Conservation (phyloP, 2,113 vertebrate genomes). For the Emydocephalus ijimae region DNA sequence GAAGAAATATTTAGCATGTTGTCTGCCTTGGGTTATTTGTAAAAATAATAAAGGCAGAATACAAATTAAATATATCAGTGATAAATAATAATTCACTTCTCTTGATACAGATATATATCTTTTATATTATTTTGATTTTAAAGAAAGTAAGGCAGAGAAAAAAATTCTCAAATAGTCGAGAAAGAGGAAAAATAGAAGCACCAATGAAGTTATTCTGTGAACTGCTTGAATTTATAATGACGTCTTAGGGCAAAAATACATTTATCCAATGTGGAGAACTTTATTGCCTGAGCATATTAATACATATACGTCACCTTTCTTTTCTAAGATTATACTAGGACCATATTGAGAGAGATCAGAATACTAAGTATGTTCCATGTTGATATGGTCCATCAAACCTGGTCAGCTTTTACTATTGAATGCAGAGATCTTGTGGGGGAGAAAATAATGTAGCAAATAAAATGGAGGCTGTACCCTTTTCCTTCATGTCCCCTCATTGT, state of each 20-base stretch:
- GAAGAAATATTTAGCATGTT: background rate
- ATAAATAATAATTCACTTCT: slow-evolving; percentile 18
- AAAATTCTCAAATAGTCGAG: slow-evolving; percentile 36
- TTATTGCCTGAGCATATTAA: background rate
- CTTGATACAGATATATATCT: slow-evolving; percentile 7
- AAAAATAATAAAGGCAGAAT: background rate
- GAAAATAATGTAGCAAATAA: background rate
- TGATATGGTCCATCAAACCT: background rate
- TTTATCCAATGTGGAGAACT: background rate
- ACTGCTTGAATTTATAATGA: slow-evolving; percentile 18
- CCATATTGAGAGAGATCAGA: background rate
- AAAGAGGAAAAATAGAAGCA: slow-evolving; percentile 35
- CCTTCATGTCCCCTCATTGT: background rate
- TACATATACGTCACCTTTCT: background rate
- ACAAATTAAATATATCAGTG: background rate
- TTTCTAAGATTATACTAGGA: background rate
- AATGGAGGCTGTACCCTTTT: background rate
- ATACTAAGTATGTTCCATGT: background rate
- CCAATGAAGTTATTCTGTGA: slow-evolving; percentile 34
- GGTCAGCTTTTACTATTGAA: background rate
- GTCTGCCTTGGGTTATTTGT: background rate
- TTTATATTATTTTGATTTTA: slow-evolving; percentile 49
- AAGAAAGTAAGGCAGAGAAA: background rate
- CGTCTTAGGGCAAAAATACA: background rate
- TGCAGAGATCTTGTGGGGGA: background rate